Percentiles rank a stretch among this genome's conserved stretches.
These are phyloP conservation scores for Poecilia wingei DNA, from an alignment of 2,797 vertebrate species.

Conservation along the genomic window DNA sequence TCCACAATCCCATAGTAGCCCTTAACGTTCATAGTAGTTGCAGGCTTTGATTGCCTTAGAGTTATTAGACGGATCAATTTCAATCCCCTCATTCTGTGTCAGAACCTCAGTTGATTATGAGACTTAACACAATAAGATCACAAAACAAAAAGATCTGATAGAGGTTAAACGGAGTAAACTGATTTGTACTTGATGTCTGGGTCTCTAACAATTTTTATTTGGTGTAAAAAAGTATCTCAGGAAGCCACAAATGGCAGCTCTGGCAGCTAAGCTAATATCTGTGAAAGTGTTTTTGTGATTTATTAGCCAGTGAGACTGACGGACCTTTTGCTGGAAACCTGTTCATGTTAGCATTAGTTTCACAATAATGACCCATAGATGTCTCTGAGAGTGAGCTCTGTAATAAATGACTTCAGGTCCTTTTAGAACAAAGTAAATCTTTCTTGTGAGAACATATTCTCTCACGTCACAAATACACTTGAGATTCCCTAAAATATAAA, in stretches of 20 bases:
- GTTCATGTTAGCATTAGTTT: not conserved
- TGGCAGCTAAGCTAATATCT: not conserved
- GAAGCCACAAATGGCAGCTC: not conserved
- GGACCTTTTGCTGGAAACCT: not conserved
- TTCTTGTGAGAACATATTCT: not conserved
- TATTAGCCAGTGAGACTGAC: not conserved
- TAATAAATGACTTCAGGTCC: not conserved
- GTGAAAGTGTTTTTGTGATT: not conserved
- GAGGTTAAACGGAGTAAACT: not conserved
- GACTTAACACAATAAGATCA: not conserved
- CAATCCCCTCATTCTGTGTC: not conserved
- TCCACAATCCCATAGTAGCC: not conserved
- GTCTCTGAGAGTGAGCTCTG: not conserved
- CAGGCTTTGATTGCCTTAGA: not conserved
- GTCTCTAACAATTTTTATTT: not conserved
- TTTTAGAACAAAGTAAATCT: not conserved
- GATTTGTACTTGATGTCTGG: not conserved
- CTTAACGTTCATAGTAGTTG: not conserved
- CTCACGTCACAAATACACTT: not conserved
- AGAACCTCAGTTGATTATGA: not conserved
- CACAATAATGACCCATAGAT: not conserved
- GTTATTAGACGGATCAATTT: not conserved
- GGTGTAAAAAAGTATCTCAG: not conserved
- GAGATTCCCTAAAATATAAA: not conserved
- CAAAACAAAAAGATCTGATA: not conserved